These are phyloP conservation scores for Steromphala cineraria DNA, from an alignment of 2,888 invertebrate genomes.

Conservation along the genomic window DNA sequence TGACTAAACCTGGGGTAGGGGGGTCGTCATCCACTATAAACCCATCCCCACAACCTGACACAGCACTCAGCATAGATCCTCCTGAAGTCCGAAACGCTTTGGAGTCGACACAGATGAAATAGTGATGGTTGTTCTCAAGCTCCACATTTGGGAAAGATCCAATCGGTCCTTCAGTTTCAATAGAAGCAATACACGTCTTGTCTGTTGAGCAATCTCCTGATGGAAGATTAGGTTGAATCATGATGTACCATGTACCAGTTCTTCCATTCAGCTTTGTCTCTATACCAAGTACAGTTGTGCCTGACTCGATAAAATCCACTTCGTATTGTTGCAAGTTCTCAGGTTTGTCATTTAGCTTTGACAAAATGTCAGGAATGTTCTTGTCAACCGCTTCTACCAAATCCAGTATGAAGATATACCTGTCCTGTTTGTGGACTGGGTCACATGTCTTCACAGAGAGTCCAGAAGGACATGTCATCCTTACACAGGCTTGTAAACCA, in stretches of 20 bases:
- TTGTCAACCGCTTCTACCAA: neutral
- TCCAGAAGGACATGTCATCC: neutral
- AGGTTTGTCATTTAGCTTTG: neutral
- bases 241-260: conserved; percentile 19
- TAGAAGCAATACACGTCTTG: neutral
- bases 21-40: conserved; percentile 23
- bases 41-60: conserved; percentile 29
- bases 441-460: neutral
- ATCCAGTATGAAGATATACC: neutral
- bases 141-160: neutral
- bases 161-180: neutral
- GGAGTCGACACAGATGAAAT: conserved; percentile 2
- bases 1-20: conserved; percentile 24
- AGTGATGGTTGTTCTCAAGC: neutral
- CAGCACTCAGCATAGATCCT: neutral
- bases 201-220: conserved; percentile 1
- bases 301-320: neutral
- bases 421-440: neutral
- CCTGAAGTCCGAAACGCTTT: neutral
- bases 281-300: neutral
- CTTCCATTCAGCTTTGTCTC: neutral
- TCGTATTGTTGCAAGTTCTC: conserved; percentile 1
- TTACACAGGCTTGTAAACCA: neutral
- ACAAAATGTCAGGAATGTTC: neutral
- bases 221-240: neutral